Evolutionary conservation across 1,140 invertebrate species (phyloP), one percentile per base, ranked within the genome.

Genomic region (Bombus pascuorum): DNA sequence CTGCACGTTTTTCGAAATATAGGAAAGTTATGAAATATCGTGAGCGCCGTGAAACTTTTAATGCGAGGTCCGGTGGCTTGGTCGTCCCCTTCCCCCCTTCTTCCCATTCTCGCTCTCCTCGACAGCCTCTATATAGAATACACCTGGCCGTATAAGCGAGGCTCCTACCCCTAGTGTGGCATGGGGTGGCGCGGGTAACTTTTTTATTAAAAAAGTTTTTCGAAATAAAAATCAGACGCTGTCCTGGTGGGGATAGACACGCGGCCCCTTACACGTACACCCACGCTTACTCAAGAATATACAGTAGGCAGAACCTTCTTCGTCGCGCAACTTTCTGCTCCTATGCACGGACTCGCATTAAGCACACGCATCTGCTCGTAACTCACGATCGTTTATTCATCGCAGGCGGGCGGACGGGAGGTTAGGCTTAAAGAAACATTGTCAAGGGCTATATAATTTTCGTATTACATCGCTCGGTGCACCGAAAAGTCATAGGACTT

Each of bases 171-270:
- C 78, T 66, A 65, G 66, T 25, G 70, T 34, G 66, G 47, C 79
- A 74, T 70, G 74, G 68, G 76, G 59, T 44, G 85, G 76, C 53
- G 75, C 77, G 85, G 72, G 86, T 91, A 94, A 94, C 93, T 95
- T 95, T 95, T 94, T 95, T 95, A 95, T 93, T 94, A 94, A 95
- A 95, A 94, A 94, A 94, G 91, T 95, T 94, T 94, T 94, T 94
- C 91, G 91, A 93, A 93, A 93, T 92, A 93, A 93, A 93, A 93
- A 93, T 93, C 90, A 89, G 86, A 90, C 88, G 84, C 83, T 75
- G n/a, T 42, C 71, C 15, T 44, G 72, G 32, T 32, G 77, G 70
- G 83, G 75, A 88, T 78, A 82, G 85, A 78, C 65, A 32, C 59
- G 72, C 15, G 32, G n/a, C 18, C 44, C 13, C 59, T 59, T 57